Conservation (phyloP, 2,888 invertebrate species). For the Neocrepidodera transversa region DNA sequence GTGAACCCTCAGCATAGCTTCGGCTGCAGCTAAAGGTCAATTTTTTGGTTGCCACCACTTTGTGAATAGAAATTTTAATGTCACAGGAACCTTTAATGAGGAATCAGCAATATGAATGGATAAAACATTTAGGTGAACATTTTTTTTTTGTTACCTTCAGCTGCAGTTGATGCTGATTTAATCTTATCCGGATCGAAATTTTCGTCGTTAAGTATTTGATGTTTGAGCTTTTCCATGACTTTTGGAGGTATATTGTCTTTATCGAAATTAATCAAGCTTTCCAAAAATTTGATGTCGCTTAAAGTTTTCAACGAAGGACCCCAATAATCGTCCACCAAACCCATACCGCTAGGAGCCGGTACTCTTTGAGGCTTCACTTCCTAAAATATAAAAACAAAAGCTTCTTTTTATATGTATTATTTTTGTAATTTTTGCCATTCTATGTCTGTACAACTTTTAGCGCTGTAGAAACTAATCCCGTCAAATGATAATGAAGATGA, state of each 20-base stretch:
- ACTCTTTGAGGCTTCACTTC: conserved; percentile 89
- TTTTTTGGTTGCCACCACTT: no score
- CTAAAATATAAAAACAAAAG: conserved; percentile 56
- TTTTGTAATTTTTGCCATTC: neutral
- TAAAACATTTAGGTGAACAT: no score
- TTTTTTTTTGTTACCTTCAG: no score
- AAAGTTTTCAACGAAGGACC: conserved; percentile 86
- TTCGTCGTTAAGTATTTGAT: conserved; percentile 81
- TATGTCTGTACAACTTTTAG: neutral
- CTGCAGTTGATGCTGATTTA: conserved; percentile 84
- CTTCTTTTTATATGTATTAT: no score
- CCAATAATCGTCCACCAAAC: conserved; percentile 92
- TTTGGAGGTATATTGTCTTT: conserved; percentile 90
- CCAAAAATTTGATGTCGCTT: conserved; percentile 91
- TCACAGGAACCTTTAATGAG: no score
- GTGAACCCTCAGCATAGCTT: no score
- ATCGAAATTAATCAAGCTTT: conserved; percentile 85
- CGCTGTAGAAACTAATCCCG: neutral
- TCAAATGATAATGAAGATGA: neutral
- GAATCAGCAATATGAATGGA: no score
- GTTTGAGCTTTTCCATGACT: conserved; percentile 83
- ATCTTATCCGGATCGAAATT: conserved; percentile 93
- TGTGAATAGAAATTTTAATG: no score
- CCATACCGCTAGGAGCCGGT: conserved; percentile 82
- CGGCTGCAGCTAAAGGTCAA: no score